phyloP scores from a whole-genome alignment of 92 coral and sea anemone species.

The Parazoanthus atlanticus region DNA sequence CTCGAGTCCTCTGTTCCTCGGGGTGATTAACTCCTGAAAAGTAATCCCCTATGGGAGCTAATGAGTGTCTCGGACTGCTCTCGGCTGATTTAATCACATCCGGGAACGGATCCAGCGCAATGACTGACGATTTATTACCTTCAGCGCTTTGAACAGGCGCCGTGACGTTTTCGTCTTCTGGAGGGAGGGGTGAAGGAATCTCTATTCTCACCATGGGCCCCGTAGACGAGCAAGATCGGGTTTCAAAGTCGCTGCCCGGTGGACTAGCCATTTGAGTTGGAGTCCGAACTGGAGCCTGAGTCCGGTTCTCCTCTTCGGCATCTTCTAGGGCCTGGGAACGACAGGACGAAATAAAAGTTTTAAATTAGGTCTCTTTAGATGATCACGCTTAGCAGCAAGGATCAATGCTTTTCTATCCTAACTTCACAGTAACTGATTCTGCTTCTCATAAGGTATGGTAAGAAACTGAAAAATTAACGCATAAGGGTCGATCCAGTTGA shows the following conservation, averaged over 20 bases:
- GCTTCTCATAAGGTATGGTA: too few relatives aligned
- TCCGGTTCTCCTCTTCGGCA: conserved; percentile 60
- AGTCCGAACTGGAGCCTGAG: conserved; percentile 27
- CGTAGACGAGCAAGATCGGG: conserved; percentile 77
- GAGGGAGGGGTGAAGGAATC: conserved; percentile 65
- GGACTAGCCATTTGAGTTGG: conserved; percentile 32
- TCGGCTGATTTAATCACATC: conserved; percentile 98
- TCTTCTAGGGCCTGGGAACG: conserved; percentile 78
- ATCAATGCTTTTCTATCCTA: too few relatives aligned
- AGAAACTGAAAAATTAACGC: too few relatives aligned
- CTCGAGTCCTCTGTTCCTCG: conserved; percentile 74
- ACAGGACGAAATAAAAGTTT: not conserved
- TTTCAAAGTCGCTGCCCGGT: conserved; percentile 27
- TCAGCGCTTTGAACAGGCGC: conserved; percentile 41
- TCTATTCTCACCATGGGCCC: conserved; percentile 84
- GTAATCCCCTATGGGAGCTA: conserved; percentile 74
- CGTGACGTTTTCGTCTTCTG: conserved; percentile 42
- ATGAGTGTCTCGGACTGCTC: conserved; percentile 90
- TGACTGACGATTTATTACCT: conserved; percentile 54
- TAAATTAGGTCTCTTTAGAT: not conserved
- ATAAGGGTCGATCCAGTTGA: too few relatives aligned
- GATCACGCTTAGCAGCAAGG: too few relatives aligned
- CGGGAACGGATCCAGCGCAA: conserved; percentile 88
- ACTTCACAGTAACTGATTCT: too few relatives aligned
- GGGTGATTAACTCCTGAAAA: conserved; percentile 57